Base-by-base conservation (phyloP, 2,888 invertebrate genomes). In the Xestobium rufovillosum region DNA sequence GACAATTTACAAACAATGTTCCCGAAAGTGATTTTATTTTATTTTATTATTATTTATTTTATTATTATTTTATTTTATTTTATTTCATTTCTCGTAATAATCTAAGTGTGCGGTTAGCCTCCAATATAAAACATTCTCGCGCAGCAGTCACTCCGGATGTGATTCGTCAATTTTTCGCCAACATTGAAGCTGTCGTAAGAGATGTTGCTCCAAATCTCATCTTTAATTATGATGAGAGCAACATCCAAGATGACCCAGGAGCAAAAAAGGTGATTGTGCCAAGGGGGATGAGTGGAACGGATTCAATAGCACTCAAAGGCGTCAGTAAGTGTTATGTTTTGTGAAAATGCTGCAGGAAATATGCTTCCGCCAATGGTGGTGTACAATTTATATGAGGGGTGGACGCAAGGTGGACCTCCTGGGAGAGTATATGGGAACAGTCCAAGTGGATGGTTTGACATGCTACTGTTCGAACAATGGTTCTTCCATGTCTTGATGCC, bases 221-320 rank as follows among this genome's bases (percentile, higher is more conserved):
- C n/a, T n/a, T n/a, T n/a, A 63, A 64, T 36, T 63, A 57, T 45
- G 57, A 62, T 39, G 59, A 61, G 38, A 60, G 55, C 3, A 59
- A 58, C 32, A 41, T 63, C 3, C 36, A 47, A 4, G 58, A 61
- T 38, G 55, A 64, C 31, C 55, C 59, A 26, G 57, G 56, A 1
- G 38, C 41, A 14, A 47, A 48, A 37, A 55, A 49, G 36, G 44
- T 51, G n/a, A n/a, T n/a, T n/a, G n/a, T n/a, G n/a, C n/a, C n/a
- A n/a, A n/a, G n/a, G n/a, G n/a, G n/a, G n/a, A 33, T 32, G 60
- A 43, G 51, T 55, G 12, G 53, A 60, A 41, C 35, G 50, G 10
- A 47, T 59, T 14, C 43, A 50, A 26, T 51, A 59, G 31, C 36
- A 31, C n/a, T n/a, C n/a, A n/a, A n/a, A n/a, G n/a, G n/a, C n/a